phyloP scores from a whole-genome alignment of 2,113 vertebrate species.

The Ailuropoda melanoleuca region DNA sequence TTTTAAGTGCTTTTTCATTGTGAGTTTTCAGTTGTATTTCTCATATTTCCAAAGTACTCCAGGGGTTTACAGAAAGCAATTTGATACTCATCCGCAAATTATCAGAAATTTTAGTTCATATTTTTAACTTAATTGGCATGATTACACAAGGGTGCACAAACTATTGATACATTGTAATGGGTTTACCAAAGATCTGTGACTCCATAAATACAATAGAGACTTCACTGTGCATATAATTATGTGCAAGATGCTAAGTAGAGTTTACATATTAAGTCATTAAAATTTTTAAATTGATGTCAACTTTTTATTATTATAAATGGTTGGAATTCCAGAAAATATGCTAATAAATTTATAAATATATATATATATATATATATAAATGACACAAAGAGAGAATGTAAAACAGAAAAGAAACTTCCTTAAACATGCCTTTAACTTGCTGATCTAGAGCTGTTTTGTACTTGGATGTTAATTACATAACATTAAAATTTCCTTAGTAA shows the following conservation, averaged over 20 bases:
- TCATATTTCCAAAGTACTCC: neutral
- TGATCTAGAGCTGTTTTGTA: neutral
- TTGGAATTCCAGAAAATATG: neutral
- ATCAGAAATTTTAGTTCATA: neutral
- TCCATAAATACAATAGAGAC: neutral
- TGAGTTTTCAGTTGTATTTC: neutral
- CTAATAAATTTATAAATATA: neutral
- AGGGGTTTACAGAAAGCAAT: neutral
- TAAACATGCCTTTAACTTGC: neutral
- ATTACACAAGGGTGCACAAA: neutral
- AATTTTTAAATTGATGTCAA: neutral
- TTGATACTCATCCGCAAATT: neutral
- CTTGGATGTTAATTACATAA: neutral
- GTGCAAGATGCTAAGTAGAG: neutral
- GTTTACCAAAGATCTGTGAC: neutral
- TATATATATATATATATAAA: neutral
- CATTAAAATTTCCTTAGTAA: neutral
- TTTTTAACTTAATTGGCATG: neutral
- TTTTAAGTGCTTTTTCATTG: neutral
- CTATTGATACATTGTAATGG: neutral
- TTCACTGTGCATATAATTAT: neutral
- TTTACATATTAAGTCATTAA: slow-evolving; percentile 1
- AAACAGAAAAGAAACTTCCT: neutral
- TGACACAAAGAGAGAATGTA: neutral
- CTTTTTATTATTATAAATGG: neutral